phyloP scores from a whole-genome alignment of 2,113 vertebrate genomes.

The Antigone vipio region DNA sequence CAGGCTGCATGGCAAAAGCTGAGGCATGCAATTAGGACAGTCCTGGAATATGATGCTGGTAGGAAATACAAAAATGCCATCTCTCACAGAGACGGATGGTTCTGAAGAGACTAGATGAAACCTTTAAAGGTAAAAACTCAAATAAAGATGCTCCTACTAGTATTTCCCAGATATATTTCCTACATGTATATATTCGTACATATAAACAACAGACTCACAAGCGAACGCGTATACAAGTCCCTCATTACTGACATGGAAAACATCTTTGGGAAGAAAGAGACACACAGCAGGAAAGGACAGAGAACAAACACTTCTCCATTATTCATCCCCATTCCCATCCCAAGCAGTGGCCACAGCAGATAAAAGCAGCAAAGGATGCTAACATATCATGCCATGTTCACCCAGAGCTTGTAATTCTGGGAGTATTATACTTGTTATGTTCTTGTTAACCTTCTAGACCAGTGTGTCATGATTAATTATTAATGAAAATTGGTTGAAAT shows the following conservation, averaged over 20 bases:
- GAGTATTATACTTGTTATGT: neutral
- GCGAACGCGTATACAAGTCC: fast-evolving
- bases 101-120: neutral
- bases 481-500: neutral
- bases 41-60: neutral
- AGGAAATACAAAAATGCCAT: neutral
- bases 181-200: too few species aligned
- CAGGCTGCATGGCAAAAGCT: neutral
- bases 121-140: neutral
- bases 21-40: neutral
- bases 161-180: neutral
- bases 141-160: neutral
- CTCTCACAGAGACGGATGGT: neutral
- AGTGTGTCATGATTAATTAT: neutral
- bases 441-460: constrained; percentile 8
- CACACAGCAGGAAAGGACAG: neutral
- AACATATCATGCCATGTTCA: neutral
- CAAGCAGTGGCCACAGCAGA: neutral
- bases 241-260: neutral
- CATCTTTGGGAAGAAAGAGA: neutral
- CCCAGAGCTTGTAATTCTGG: neutral
- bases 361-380: neutral
- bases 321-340: neutral
- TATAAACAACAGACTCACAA: neutral
- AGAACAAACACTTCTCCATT: neutral